Percentiles rank a stretch among this genome's conserved stretches.
phyloP scores from a whole-genome alignment of 2,888 invertebrate species.

The Caenorhabditis auriculariae region DNA sequence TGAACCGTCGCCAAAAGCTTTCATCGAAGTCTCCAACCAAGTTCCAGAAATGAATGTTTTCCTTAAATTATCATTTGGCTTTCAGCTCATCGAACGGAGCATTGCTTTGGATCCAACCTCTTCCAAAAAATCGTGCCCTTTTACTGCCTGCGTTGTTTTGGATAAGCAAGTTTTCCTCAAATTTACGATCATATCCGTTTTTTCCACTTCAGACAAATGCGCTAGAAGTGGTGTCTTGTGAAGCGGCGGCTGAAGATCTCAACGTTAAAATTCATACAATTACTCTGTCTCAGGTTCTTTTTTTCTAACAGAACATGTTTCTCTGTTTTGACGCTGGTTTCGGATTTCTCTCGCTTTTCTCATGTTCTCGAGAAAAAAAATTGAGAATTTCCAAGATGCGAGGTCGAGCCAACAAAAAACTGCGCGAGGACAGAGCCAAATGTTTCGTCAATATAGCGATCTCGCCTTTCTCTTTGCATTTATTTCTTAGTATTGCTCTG shows the following conservation, averaged over 20 bases:
- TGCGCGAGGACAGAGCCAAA: too few species aligned
- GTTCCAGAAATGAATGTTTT: too few species aligned
- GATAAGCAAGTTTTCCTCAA: constrained; percentile 47
- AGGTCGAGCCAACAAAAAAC: too few species aligned
- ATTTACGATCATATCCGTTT: neutral
- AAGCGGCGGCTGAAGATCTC: constrained; percentile 39
- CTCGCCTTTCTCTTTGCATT: too few species aligned
- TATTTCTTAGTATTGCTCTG: too few species aligned
- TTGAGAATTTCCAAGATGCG: too few species aligned
- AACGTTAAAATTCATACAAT: constrained; percentile 36
- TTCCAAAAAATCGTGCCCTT: constrained; percentile 54
- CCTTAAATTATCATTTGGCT: neutral
- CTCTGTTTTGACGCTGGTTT: too few species aligned
- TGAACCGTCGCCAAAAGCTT: constrained; percentile 63
- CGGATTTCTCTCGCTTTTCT: too few species aligned
- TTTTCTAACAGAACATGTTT: too few species aligned
- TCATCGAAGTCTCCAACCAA: constrained; percentile 41
- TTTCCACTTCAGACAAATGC: neutral
- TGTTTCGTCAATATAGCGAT: too few species aligned
- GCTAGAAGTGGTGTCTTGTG: constrained; percentile 41
- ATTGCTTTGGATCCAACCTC: constrained; percentile 44
- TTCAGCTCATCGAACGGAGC: constrained; percentile 26
- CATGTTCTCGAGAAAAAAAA: too few species aligned
- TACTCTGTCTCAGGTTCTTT: too few species aligned
- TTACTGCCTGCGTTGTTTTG: constrained; percentile 42